Conservation (phyloP, 2,113 vertebrate genomes). For the Casuarius casuarius region DNA sequence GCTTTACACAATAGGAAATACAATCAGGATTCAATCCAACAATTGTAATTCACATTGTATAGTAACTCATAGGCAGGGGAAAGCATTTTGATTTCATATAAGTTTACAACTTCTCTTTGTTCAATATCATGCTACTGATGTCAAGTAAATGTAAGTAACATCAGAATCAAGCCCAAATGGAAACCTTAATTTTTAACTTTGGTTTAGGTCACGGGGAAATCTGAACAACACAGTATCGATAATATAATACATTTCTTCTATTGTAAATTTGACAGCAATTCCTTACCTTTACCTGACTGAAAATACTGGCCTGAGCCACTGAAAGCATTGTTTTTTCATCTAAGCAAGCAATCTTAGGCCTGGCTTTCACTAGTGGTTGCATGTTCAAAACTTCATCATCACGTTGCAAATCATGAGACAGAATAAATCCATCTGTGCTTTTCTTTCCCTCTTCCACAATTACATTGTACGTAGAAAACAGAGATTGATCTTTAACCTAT, state of each 20-base stretch:
- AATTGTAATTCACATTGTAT: not conserved
- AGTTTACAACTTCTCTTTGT: not conserved
- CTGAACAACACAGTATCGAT: not conserved
- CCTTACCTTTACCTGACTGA: constrained; percentile 86
- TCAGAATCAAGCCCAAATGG: not conserved
- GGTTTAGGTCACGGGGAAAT: not conserved
- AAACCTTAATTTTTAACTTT: not conserved
- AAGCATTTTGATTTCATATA: not conserved
- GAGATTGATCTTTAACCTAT: constrained; percentile 41
- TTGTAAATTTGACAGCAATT: not conserved
- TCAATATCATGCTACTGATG: not conserved
- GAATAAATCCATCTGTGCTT: constrained; percentile 26
- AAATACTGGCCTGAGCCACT: constrained; percentile 77
- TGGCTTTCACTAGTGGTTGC: constrained; percentile 78
- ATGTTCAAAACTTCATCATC: constrained; percentile 80
- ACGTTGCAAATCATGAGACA: constrained; percentile 54
- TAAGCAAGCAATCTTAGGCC: constrained; percentile 77
- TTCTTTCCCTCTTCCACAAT: constrained; percentile 60
- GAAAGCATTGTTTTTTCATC: constrained; percentile 81
- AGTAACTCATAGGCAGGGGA: not conserved
- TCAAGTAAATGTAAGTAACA: not conserved
- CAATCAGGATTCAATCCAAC: not conserved
- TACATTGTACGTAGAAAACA: constrained; percentile 55
- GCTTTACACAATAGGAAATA: not conserved
- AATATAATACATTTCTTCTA: not conserved